Base-by-base conservation (phyloP, 2,797 vertebrate species). In the Setipinna tenuifilis region DNA sequence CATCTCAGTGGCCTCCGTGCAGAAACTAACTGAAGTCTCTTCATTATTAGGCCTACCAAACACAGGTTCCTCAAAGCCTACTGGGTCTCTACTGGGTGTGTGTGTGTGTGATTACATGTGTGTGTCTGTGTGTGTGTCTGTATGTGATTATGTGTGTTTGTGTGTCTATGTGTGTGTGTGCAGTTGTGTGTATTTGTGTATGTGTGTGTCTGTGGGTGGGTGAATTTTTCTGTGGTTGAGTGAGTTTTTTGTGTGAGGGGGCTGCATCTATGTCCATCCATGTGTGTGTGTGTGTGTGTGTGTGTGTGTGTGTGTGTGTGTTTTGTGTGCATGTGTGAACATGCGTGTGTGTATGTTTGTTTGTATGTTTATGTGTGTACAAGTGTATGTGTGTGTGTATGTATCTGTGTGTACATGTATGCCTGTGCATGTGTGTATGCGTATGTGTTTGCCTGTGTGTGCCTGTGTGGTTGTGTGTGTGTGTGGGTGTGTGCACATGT, bases 31-130 rank as follows among this genome's bases (percentile, higher is more conserved):
- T 83, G 86, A 93, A 92, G 93, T 86, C 90, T 83, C 84, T 93
- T 93, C 91, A 93, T 93, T 94, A 94, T 91, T 91, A 88, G 90
- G 88, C 83, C 86, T 89, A 94, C 88, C 91, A 88, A 89, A 87
- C 86, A 57, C 84, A 85, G 91, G 91, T 92, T 87, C 83, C 87
- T 90, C 81, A n/a, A 91, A 90, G 88, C 91, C 92, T 46, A 21
- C 75, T 58, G 83, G 75, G 84, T 62, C 17, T 78, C 71, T 9
- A 16, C 9, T 71, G 25, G 28, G 25, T 31, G 10, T 71, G 25
- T 71, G 25, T 71, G 25, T 71, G 46, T 48, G 46, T 48, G 46
- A 4, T 3, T 48, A 10, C 10, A 10, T 48, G 46, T 48, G 46
- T 48, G 46, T 48, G 46, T 48, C 4, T 48, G 46, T 48, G 46